These are phyloP conservation scores for Punctoribates punctum DNA, from an alignment of 2,888 invertebrate species.

Conservation along the genomic window DNA sequence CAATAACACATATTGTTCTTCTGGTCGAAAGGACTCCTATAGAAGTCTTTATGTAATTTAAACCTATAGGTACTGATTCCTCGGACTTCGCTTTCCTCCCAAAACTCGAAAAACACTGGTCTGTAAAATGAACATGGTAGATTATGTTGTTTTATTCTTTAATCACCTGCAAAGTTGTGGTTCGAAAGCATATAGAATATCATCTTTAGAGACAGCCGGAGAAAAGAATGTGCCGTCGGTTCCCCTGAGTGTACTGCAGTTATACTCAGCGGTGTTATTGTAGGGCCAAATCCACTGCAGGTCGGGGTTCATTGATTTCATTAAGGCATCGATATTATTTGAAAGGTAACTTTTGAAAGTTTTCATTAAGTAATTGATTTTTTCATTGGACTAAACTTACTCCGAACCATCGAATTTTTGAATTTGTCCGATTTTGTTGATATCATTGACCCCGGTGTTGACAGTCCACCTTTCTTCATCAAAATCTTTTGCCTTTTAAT, in stretches of 20 bases:
- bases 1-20: slow-evolving; percentile 20
- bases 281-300: slow-evolving; percentile 10
- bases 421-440: neutral
- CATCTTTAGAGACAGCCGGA: neutral
- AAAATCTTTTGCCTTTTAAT: neutral
- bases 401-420: neutral
- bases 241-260: slow-evolving; percentile 37
- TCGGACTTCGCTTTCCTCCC: neutral
- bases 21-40: neutral
- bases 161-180: slow-evolving; percentile 36
- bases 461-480: neutral
- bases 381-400: too few species aligned
- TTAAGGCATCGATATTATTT: neutral
- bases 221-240: slow-evolving; percentile 38
- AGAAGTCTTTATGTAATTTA: neutral
- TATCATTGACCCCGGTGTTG: neutral
- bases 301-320: too few species aligned
- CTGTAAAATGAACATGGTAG: neutral
- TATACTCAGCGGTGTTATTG: neutral
- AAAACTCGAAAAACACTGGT: neutral
- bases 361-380: too few species aligned
- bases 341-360: neutral
- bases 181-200: slow-evolving; percentile 24
- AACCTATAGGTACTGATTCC: slow-evolving; percentile 10
- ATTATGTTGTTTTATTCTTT: too few species aligned